Evolutionary conservation across 2,113 vertebrate genomes (phyloP), one percentile per base, ranked within the genome.

Genomic region (Podarcis cretensis): DNA sequence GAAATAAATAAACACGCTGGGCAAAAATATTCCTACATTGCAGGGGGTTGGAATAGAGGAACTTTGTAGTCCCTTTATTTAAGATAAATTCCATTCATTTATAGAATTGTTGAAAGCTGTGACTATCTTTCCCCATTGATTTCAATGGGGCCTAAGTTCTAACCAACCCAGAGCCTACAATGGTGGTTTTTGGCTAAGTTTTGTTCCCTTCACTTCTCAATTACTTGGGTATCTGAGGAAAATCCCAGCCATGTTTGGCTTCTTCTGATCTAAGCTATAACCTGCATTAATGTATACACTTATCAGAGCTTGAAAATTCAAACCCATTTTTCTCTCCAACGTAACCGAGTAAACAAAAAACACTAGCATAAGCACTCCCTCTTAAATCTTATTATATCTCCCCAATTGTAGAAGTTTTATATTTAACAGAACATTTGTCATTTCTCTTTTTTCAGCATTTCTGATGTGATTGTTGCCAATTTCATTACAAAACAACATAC

Each of bases 381-480:
- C 69, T 25, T 63, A 32, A 75, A 0, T 82, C 35, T 75, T 87
- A 63, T 1, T 85, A 82, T 87, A 48, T 32, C 71, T 27, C 43
- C 43, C 43, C 8, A 68, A 78, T 90, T 78, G 35, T 90, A 54
- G 48, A 37, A 63, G 0, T 63, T 25, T 13, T 0, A 32, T 1
- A 0, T 57, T 91, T 90, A 90, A 80, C 16, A 18, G 4, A 1
- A 40, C 1, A 74, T 79, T 88, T 76, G 1, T 1, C 63, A 30
- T 27, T 8, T 65, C 7, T 3, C 77, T 90, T 90, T 87, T 89
- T 20, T 8, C 81, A 89, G 43, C 6, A 0, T 87, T 89, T 91
- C 25, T 71, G 5, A 40, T 57, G 59, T 0, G 3, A 10, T 0
- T 18, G 23, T 4, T 81, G 7, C 18, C 25, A n/a, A 65, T 77